Evolutionary conservation across 2,113 vertebrate genomes (phyloP).

Genomic region (Colistium nudipinnis): DNA sequence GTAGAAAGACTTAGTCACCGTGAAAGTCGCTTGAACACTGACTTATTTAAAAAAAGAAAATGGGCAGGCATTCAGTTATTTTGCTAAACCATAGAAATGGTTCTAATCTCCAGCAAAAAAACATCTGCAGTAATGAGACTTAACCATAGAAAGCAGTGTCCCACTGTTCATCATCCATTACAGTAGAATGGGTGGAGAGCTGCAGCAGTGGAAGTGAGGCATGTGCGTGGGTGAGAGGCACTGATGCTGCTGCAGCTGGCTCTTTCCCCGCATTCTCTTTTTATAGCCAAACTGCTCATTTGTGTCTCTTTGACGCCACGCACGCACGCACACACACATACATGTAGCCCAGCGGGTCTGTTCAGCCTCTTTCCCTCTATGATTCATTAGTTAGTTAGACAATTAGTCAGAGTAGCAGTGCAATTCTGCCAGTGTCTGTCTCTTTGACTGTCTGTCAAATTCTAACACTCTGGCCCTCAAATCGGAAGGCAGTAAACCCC

Average conservation of each 20-base stretch:
- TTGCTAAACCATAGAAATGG: not conserved
- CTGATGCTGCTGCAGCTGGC: slow-evolving; percentile 71
- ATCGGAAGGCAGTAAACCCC: slow-evolving; percentile 13
- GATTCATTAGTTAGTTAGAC: slow-evolving; percentile 62
- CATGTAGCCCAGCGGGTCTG: not conserved
- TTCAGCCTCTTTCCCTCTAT: slow-evolving; percentile 11
- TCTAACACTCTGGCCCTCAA: slow-evolving; percentile 21
- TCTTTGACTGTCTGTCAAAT: slow-evolving; percentile 42
- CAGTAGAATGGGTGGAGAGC: slow-evolving; percentile 22
- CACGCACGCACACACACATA: slow-evolving; percentile 14
- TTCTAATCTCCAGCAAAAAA: not conserved
- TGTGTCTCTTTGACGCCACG: slow-evolving; percentile 74
- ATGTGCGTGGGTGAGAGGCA: slow-evolving; percentile 67
- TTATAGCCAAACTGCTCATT: slow-evolving; percentile 79
- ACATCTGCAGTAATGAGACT: slow-evolving; percentile 1
- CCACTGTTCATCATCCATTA: slow-evolving; percentile 15
- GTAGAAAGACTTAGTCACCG: not conserved
- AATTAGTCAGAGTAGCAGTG: slow-evolving; percentile 47
- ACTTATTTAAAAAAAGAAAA: not conserved
- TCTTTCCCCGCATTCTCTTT: slow-evolving; percentile 72
- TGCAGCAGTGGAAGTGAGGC: slow-evolving; percentile 61
- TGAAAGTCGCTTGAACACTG: not conserved
- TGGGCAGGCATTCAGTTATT: not conserved
- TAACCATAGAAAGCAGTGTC: not conserved
- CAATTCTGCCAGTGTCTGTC: slow-evolving; percentile 40